Conservation (phyloP, 1,140 invertebrate species). For the Drosophila neocordata region DNA sequence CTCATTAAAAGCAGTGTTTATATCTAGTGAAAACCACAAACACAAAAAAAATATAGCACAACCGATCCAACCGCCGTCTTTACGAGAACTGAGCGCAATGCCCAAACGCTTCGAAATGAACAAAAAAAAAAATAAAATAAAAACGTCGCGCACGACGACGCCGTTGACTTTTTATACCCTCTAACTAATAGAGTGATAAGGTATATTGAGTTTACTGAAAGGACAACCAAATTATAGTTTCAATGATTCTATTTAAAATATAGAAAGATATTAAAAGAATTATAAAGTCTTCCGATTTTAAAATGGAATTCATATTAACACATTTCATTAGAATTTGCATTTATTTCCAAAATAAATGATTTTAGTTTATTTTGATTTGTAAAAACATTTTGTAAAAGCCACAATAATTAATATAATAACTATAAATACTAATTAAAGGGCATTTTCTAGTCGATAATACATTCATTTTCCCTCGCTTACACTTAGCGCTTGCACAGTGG, state of each 20-base stretch:
- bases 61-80: constrained; percentile 69
- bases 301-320: too few species aligned
- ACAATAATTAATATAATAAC: too few species aligned
- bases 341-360: too few species aligned
- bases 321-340: too few species aligned
- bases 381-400: too few species aligned
- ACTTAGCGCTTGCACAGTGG: constrained; percentile 59
- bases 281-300: too few species aligned
- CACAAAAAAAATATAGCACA: constrained; percentile 19
- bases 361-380: too few species aligned
- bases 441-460: too few species aligned
- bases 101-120: constrained; percentile 60
- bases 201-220: neutral
- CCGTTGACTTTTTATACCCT: constrained; percentile 47
- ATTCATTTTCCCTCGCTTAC: neutral
- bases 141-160: constrained; percentile 43
- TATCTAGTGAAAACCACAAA: neutral
- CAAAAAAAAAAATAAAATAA: constrained; percentile 21
- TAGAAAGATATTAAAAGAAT: too few species aligned
- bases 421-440: too few species aligned
- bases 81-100: constrained; percentile 70
- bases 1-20: constrained; percentile 13
- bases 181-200: neutral
- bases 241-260: too few species aligned
- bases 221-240: too few species aligned